Percentiles rank a stretch among this genome's conserved stretches.
Evolutionary conservation across 2,113 vertebrate genomes (phyloP).

Genomic region (Mustela lutreola): DNA sequence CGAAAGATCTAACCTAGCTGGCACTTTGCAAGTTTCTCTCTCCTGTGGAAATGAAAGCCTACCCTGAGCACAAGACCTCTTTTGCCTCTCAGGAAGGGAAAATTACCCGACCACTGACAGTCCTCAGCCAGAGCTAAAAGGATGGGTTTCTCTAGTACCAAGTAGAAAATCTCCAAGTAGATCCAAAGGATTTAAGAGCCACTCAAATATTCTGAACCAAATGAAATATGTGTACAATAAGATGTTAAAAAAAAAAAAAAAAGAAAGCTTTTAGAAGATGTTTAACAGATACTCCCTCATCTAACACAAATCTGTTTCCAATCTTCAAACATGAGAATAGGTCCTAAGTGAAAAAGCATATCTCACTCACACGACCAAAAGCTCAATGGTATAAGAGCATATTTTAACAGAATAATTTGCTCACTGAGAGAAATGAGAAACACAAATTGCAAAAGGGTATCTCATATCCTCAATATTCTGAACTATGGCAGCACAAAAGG

Average conservation of each 20-base stretch:
- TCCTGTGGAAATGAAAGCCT: slow-evolving; percentile 75
- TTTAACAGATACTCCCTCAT: slow-evolving; percentile 48
- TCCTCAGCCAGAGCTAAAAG: slow-evolving; percentile 61
- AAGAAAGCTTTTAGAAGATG: slow-evolving; percentile 34
- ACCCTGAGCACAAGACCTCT: slow-evolving; percentile 78
- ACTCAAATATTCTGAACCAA: slow-evolving; percentile 66
- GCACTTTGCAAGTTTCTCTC: slow-evolving; percentile 83
- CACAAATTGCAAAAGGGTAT: slow-evolving; percentile 60
- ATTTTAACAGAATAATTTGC: slow-evolving; percentile 58
- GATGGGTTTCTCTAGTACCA: slow-evolving; percentile 54
- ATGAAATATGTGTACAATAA: slow-evolving; percentile 39
- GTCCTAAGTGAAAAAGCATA: slow-evolving; percentile 60
- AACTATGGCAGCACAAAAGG: slow-evolving; percentile 48
- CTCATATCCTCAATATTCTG: slow-evolving; percentile 58
- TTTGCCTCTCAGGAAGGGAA: slow-evolving; percentile 70
- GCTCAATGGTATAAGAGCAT: slow-evolving; percentile 18
- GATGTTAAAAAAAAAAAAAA: neutral
- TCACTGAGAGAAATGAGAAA: slow-evolving; percentile 69
- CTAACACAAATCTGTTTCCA: slow-evolving; percentile 58
- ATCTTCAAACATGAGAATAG: slow-evolving; percentile 48
- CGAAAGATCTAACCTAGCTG: slow-evolving; percentile 84
- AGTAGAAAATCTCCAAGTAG: slow-evolving; percentile 67
- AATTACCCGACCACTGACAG: slow-evolving; percentile 19
- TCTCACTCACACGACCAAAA: slow-evolving; percentile 21
- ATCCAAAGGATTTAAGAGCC: slow-evolving; percentile 55